These are phyloP conservation scores for Rhagonycha fulva DNA, from an alignment of 2,888 invertebrate genomes.

Conservation along the genomic window DNA sequence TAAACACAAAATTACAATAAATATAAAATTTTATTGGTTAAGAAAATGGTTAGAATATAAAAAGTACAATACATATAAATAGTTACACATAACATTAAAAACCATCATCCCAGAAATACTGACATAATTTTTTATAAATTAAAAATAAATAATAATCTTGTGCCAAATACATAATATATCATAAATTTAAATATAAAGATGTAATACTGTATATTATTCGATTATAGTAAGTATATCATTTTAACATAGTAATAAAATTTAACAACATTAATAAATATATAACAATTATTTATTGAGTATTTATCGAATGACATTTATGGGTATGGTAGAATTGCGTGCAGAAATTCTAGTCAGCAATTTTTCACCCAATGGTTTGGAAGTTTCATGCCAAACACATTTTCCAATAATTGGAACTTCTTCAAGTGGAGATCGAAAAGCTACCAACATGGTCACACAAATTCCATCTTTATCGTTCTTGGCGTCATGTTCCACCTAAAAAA, in stretches of 20 bases:
- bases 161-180: not conserved
- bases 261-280: conserved; percentile 18
- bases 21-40: not conserved
- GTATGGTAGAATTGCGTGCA: conserved; percentile 76
- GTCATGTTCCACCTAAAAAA: conserved; percentile 65
- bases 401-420: conserved; percentile 87
- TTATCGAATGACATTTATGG: conserved; percentile 81
- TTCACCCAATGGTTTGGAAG: conserved; percentile 71
- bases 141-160: not conserved
- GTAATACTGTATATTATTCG: not conserved
- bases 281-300: not conserved
- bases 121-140: not conserved
- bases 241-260: conserved; percentile 14
- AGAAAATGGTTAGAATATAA: not conserved
- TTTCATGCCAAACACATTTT: conserved; percentile 89
- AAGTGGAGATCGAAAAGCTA: conserved; percentile 81
- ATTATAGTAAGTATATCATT: not conserved
- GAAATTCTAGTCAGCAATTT: conserved; percentile 69
- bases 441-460: conserved; percentile 78
- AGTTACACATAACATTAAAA: not conserved
- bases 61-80: not conserved
- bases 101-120: not conserved
- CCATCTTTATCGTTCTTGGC: conserved; percentile 69
- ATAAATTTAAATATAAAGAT: not conserved
- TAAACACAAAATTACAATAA: not conserved